Evolutionary conservation across 2,888 invertebrate genomes (phyloP), one percentile per base, ranked within the genome.

Genomic region (Oscheius sp.): DNA sequence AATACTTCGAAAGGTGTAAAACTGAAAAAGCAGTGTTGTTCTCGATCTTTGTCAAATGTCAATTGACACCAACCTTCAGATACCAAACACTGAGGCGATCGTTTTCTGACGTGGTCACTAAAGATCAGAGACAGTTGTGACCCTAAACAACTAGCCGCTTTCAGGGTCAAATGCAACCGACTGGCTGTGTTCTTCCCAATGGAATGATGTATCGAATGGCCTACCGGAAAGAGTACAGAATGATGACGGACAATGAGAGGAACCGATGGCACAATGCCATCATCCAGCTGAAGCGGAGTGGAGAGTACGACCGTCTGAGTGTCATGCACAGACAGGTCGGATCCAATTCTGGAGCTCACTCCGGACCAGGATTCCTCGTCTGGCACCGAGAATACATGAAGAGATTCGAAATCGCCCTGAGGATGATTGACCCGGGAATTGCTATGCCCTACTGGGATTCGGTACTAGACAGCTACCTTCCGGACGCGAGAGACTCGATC

Each of bases 361-460:
- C 85, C 10, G 88, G 88, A 7, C 88, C 88, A 32, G 88, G 87
- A 2, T 88, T 88, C 78, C 77, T 88, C n/a, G 82, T 83, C 10
- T 88, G 86, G 84, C 88, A 88, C 66, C 76, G 88, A 63, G 88
- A 88, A 75, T 87, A 81, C 76, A 79, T 86, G 79, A 88, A 88
- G 76, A 74, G 84, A 70, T 79, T 51, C 72, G 88, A 88, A 73
- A 81, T 88, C 60, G 87, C 88, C 2, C 73, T 88, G n/a, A 72
- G 88, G 50, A 77, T 85, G 76, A 85, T 89, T 70, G 88, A 90
- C 29, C 90, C 90, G 0, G 79, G 81, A 47, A 85, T 90, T 9
- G 85, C 88, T 11, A 78, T 90, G 50, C 90, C 90, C 2, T 90
- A 90, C 77, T 90, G 90, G 89, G 90, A 90, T 79, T 83, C 82